Evolutionary conservation across 2,888 invertebrate species (phyloP), one percentile per base, ranked within the genome.

Genomic region (Macrophya annulata): DNA sequence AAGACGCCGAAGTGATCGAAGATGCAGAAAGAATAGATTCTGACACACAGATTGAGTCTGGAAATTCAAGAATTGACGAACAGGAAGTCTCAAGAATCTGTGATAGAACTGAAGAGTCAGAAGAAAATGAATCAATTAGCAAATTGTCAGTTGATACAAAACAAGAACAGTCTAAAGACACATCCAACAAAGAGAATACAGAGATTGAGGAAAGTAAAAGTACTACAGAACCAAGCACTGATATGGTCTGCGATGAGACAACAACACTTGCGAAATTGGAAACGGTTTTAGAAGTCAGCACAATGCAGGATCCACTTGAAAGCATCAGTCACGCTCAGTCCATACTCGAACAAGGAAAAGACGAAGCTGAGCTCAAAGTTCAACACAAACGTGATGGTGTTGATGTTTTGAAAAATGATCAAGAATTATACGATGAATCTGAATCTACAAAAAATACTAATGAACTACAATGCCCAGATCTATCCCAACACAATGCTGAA

Each of bases 391-490:
- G 86, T 72, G 37, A 82, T 68, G 68, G 71, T 21, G 17, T 68
- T 10, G 65, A 74, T 74, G 25, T 77, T 83, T 25, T 15, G 17
- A 21, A 40, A 37, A 65, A 55, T 25, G 62, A 62, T 10, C 43
- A 65, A 40, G 45, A 15, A 43, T 12, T 17, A 62, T 88, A 86
- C 81, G 88, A 89, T 71, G 87, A 89, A 68, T 87, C 88, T 37
- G 86, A 89, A 85, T 88, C 85, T 77, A 87, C 89, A 89, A 74
- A 87, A 89, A 74, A 88, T 88, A 74, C 87, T 89, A 86, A 88
- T 85, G 59, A 89, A 17, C 1, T 21, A 45, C 65, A 81, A n/a
- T 81, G 15, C 40, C 62, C 40, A 15, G 25, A 51, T 9, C 12
- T 45, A 74, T 48, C 74, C 9, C 43, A 12, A 15, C 25, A 6